Percentiles rank a stretch among this genome's conserved stretches.
These are phyloP conservation scores for Crypturellus undulatus DNA, from an alignment of 2,113 vertebrate genomes.

Conservation along the genomic window DNA sequence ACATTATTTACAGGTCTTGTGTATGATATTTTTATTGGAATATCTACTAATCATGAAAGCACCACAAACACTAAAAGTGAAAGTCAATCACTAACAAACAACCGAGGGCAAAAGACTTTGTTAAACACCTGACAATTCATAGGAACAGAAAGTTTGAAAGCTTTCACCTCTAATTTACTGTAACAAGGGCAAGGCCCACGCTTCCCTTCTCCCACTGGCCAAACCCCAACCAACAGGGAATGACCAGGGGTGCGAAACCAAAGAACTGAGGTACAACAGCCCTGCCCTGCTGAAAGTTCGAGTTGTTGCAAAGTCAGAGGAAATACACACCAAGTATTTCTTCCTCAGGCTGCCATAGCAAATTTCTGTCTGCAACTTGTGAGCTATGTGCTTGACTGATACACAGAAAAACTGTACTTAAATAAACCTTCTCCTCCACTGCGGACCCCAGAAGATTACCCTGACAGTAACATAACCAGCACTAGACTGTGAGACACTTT, in stretches of 20 bases:
- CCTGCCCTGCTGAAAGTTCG: background rate
- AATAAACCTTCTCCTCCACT: background rate
- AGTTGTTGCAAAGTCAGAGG: background rate
- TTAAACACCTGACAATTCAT: background rate
- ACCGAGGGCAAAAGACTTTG: background rate
- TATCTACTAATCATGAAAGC: background rate
- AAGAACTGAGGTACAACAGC: background rate
- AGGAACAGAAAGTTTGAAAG: background rate
- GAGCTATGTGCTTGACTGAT: no score
- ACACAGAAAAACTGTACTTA: background rate
- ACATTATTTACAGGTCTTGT: background rate
- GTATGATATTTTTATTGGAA: background rate
- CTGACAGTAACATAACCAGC: background rate
- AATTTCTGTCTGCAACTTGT: background rate
- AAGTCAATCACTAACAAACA: conserved; percentile 14
- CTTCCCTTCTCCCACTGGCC: background rate
- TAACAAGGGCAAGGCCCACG: background rate
- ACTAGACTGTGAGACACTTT: conserved; percentile 13
- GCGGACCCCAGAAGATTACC: background rate
- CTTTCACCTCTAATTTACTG: background rate
- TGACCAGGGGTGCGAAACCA: background rate
- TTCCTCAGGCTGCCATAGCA: background rate
- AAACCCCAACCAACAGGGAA: background rate
- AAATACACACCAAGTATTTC: background rate
- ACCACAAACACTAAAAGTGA: background rate